These are phyloP conservation scores for Lordiphosa mommai DNA, from an alignment of 1,140 invertebrate genomes.

Conservation along the genomic window DNA sequence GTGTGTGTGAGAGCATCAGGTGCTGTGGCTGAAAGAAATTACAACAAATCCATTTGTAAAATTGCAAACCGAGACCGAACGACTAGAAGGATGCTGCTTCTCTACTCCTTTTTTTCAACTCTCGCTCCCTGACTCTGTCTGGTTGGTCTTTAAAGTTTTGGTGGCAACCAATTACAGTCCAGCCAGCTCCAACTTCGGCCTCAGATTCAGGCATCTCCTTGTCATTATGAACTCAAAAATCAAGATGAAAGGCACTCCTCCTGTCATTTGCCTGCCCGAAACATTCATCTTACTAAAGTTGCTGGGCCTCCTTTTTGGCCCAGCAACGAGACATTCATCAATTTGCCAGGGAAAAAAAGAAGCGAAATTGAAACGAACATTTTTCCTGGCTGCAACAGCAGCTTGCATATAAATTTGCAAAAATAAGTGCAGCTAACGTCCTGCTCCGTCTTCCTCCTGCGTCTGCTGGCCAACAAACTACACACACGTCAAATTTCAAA, in stretches of 20 bases:
- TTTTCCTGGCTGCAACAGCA: slow-evolving; percentile 35
- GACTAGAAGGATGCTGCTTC: slow-evolving; percentile 36
- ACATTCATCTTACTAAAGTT: slow-evolving; percentile 71
- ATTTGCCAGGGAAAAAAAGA: slow-evolving; percentile 43
- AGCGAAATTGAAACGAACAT: slow-evolving; percentile 63
- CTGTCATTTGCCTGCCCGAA: slow-evolving; percentile 65
- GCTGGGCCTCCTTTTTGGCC: slow-evolving; percentile 5
- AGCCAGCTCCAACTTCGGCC: not conserved
- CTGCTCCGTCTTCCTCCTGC: not conserved
- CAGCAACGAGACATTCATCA: slow-evolving; percentile 59
- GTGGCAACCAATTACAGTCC: slow-evolving; percentile 56
- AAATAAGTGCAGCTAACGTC: slow-evolving; percentile 49
- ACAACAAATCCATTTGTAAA: slow-evolving; percentile 77
- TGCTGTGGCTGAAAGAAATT: slow-evolving; percentile 74
- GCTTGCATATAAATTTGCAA: slow-evolving; percentile 65
- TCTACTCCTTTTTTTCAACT: slow-evolving; percentile 45
- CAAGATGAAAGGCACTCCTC: slow-evolving; percentile 61
- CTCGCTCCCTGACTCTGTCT: not conserved
- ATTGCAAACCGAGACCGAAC: slow-evolving; percentile 71
- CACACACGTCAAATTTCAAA: slow-evolving; percentile 73
- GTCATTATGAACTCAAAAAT: slow-evolving; percentile 73
- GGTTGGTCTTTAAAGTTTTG: slow-evolving; percentile 20
- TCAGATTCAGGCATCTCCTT: slow-evolving; percentile 23
- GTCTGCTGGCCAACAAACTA: slow-evolving; percentile 53
- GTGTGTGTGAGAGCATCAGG: slow-evolving; percentile 55